phyloP scores from a whole-genome alignment of 2,797 vertebrate species.

The Amblyraja radiata region DNA sequence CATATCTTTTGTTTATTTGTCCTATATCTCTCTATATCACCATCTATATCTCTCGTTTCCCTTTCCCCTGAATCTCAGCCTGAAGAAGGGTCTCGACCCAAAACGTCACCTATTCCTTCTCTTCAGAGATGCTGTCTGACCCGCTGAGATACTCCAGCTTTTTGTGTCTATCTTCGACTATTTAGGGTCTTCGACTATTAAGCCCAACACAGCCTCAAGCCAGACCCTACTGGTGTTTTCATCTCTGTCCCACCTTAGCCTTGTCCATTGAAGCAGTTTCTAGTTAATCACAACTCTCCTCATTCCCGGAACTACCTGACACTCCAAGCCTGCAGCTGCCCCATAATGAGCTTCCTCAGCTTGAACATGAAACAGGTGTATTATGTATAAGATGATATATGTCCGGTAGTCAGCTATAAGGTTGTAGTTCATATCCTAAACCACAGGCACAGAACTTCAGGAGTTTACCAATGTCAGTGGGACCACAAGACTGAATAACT shows the following conservation, averaged over 20 bases:
- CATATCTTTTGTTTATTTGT: no score
- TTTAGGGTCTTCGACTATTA: no score
- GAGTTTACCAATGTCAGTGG: neutral
- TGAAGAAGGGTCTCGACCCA: no score
- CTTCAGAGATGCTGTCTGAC: no score
- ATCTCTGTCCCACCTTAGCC: neutral
- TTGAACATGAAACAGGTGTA: constrained; percentile 21
- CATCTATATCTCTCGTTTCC: no score
- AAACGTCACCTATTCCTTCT: no score
- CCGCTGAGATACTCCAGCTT: no score
- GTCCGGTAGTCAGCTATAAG: neutral
- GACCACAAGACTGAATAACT: constrained; percentile 23
- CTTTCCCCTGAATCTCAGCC: no score
- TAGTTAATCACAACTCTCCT: neutral
- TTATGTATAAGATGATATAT: neutral
- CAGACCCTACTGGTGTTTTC: neutral
- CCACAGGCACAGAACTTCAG: neutral
- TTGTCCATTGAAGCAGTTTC: neutral
- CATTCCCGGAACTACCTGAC: neutral
- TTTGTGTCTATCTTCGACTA: no score
- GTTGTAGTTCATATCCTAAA: constrained; percentile 12
- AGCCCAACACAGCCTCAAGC: neutral
- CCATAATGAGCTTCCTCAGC: neutral
- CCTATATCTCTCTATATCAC: no score
- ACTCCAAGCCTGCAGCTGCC: neutral